phyloP scores from a whole-genome alignment of 2,113 vertebrate species.

The Sander vitreus region DNA sequence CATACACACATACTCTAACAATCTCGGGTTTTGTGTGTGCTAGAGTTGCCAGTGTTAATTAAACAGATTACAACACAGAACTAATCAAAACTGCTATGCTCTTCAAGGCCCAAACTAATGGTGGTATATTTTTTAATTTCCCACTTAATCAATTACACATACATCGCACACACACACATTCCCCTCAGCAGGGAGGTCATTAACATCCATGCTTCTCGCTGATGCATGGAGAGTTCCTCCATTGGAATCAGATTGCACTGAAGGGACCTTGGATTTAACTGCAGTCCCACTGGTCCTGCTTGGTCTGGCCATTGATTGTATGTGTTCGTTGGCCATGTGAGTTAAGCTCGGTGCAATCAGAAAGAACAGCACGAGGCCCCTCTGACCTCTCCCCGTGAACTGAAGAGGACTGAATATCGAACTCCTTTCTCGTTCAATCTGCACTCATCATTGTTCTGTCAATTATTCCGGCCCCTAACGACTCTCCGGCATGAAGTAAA shows the following conservation, averaged over 20 bases:
- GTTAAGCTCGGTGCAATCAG: constrained; percentile 63
- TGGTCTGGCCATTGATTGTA: constrained; percentile 70
- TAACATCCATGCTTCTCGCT: constrained; percentile 54
- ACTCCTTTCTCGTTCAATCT: constrained; percentile 72
- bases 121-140: constrained; percentile 51
- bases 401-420: constrained; percentile 70
- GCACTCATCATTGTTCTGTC: constrained; percentile 77
- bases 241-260: constrained; percentile 66
- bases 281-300: constrained; percentile 52
- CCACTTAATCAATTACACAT: constrained; percentile 52
- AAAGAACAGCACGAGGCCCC: constrained; percentile 59
- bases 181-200: constrained; percentile 34
- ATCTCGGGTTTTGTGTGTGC: not conserved
- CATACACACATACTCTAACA: constrained; percentile 7
- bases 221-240: constrained; percentile 45
- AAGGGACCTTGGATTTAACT: constrained; percentile 76
- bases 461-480: constrained; percentile 59
- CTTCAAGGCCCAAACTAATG: constrained; percentile 28
- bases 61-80: constrained; percentile 51
- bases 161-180: constrained; percentile 10
- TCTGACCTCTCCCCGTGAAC: constrained; percentile 57
- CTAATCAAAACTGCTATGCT: constrained; percentile 43
- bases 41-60: constrained; percentile 39
- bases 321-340: constrained; percentile 60
- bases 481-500: constrained; percentile 47